These are phyloP conservation scores for Centropyge bicolor DNA, from an alignment of 2,797 vertebrate genomes.

Conservation along the genomic window DNA sequence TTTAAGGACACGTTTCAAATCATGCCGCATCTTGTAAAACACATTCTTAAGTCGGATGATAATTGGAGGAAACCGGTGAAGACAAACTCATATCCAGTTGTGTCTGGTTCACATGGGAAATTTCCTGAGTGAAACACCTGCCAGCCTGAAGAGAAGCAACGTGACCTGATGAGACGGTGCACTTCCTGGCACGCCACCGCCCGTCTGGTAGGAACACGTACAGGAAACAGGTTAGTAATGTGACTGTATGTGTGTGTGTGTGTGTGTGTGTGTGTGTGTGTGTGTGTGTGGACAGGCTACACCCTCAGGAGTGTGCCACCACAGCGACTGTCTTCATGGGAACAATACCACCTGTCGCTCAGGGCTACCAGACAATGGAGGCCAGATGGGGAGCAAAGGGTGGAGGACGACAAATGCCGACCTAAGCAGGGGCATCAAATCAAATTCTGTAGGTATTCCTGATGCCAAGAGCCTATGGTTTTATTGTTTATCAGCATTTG, in stretches of 20 bases:
- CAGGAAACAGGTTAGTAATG: slow-evolving; percentile 66
- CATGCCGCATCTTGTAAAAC: not conserved
- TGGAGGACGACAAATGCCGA: slow-evolving; percentile 58
- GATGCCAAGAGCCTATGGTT: slow-evolving; percentile 63
- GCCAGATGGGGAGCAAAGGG: slow-evolving; percentile 79
- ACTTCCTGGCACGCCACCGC: slow-evolving; percentile 64
- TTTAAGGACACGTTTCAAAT: slow-evolving; percentile 8
- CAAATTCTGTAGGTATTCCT: slow-evolving; percentile 60
- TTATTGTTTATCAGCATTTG: slow-evolving; percentile 54
- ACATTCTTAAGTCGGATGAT: not conserved
- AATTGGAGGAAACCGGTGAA: slow-evolving; percentile 37
- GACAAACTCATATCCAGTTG: slow-evolving; percentile 11
- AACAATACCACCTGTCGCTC: slow-evolving; percentile 80
- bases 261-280: slow-evolving; percentile 27
- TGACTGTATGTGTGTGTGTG: slow-evolving; percentile 24
- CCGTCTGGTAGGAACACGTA: slow-evolving; percentile 62
- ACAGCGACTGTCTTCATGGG: slow-evolving; percentile 74
- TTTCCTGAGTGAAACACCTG: slow-evolving; percentile 58
- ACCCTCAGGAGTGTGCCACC: slow-evolving; percentile 78
- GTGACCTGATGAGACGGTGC: slow-evolving; percentile 53
- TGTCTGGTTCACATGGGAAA: slow-evolving; percentile 59
- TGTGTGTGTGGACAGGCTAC: slow-evolving; percentile 56
- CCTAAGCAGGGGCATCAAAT: slow-evolving; percentile 58
- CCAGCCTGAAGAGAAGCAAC: slow-evolving; percentile 33
- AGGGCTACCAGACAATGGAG: slow-evolving; percentile 70